Base-by-base conservation (phyloP, 2,888 invertebrate genomes). In the Phortica magna region DNA sequence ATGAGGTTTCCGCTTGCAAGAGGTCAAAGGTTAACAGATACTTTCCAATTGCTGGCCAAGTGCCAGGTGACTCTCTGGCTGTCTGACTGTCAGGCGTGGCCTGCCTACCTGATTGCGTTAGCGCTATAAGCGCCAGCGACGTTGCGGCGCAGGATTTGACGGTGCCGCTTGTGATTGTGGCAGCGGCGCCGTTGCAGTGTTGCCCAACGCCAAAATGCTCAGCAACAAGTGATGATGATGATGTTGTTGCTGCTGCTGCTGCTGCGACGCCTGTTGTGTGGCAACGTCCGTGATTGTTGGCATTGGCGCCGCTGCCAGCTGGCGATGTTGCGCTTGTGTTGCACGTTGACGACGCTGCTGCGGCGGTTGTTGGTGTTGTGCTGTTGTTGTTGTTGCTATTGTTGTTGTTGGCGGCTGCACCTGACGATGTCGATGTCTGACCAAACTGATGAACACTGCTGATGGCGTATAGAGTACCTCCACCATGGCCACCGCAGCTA, bases 381-480 rank as follows among this genome's bases (percentile, higher is more conserved):
- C 64, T 55, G 79, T 84, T 82, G 78, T 77, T 61, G 79, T 79
- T 78, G 76, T 79, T 79, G 79, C 79, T 78, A 75, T 79, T 79
- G 42, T 79, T 77, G 76, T 78, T 80, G 80, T 82, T 31, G 31
- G 31, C 78, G 80, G 85, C 83, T 81, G 89, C 17, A 61, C 22
- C 61, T 61, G 61, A 82, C 76, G 83, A 81, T 76, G 82, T 80
- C 74, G 80, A 82, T 76, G 83, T 81, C 79, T 81, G 89, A 89
- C 88, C 84, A 80, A 89, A 90, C 84, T 88, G 88, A 87, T 90
- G 90, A 88, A 89, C 85, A 88, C 84, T 87, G 88, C 86, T 89
- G 84, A 88, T 84, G 91, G 89, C 76, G 91, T 88, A 90, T 85
- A 91, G 75, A 89, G 90, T 83, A 88, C 89, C 82, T 90, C 90